A percentile compares a stretch with the other conserved stretches of the same genome.
phyloP scores from a whole-genome alignment of 2,797 vertebrate genomes.

The Halcyon badia region DNA sequence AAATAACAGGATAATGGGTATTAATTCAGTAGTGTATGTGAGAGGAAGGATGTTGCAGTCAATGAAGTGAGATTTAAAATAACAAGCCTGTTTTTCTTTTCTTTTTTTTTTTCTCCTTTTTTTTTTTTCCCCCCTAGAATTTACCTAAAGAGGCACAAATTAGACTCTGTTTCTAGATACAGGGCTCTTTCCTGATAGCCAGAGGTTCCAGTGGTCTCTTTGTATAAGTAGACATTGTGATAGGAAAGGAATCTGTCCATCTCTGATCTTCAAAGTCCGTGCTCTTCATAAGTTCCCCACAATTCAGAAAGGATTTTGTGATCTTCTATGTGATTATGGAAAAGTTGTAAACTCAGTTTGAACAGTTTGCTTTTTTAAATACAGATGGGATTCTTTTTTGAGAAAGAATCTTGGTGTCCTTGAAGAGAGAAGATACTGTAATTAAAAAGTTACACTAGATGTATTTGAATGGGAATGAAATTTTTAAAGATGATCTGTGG shows the following conservation, averaged over 20 bases:
- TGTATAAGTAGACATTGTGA: not conserved
- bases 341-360: not conserved
- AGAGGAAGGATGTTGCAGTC: not conserved
- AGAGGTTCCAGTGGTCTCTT: not conserved
- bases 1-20: not conserved
- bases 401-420: not conserved
- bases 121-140: not conserved
- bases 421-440: not conserved
- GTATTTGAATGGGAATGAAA: not conserved
- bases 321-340: not conserved
- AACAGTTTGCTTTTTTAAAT: not conserved
- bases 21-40: not conserved
- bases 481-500: not conserved
- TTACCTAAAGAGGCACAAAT: not conserved
- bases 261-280: not conserved
- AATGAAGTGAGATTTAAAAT: not conserved
- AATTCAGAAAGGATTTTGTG: not conserved
- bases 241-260: not conserved
- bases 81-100: not conserved
- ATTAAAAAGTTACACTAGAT: not conserved
- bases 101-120: no score
- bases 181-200: not conserved
- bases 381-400: accelerated
- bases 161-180: not conserved
- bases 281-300: not conserved